These are phyloP conservation scores for Machimus rusticus DNA, from an alignment of 2,888 invertebrate genomes.

Conservation along the genomic window DNA sequence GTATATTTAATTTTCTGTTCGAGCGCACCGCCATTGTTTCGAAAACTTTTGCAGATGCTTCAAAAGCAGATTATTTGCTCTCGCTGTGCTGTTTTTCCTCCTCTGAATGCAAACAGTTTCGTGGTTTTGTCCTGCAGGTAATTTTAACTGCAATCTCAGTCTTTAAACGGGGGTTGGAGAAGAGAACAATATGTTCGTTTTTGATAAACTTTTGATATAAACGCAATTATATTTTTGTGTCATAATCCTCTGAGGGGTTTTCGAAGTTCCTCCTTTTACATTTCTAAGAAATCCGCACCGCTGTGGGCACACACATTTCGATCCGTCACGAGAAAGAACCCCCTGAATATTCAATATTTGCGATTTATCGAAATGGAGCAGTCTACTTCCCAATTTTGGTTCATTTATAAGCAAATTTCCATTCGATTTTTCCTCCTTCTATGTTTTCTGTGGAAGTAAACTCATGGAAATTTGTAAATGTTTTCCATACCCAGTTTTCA, in stretches of 20 bases:
- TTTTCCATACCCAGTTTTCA: neutral
- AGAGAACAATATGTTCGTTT: neutral
- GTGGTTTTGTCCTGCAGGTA: neutral
- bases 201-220: neutral
- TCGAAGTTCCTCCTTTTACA: neutral
- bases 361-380: constrained; percentile 1
- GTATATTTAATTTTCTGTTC: neutral
- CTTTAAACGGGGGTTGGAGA: neutral
- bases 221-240: neutral
- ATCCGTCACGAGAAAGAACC: neutral
- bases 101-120: neutral
- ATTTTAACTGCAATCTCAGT: neutral
- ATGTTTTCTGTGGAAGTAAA: neutral
- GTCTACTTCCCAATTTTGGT: neutral
- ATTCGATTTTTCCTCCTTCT: neutral
- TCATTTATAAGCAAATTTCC: constrained; percentile 21
- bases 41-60: neutral
- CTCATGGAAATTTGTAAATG: neutral
- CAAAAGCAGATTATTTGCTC: neutral
- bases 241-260: neutral
- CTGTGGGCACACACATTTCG: neutral
- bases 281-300: neutral
- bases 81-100: neutral
- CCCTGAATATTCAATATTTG: neutral
- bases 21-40: neutral